phyloP scores from a whole-genome alignment of 2,888 invertebrate genomes.

The Drosophila atroscutellata region DNA sequence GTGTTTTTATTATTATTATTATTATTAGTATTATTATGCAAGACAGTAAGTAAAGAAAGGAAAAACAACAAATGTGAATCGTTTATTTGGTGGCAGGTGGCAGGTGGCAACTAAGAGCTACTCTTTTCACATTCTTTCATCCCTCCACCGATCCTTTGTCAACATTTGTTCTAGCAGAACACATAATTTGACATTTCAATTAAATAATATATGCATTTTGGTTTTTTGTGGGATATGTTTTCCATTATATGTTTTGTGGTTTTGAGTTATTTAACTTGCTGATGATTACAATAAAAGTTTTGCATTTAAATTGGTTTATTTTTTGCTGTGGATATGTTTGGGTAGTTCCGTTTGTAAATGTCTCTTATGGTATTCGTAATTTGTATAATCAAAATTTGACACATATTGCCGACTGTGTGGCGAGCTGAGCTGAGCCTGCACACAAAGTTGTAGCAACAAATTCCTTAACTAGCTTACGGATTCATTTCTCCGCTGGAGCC shows the following conservation, averaged over 20 bases:
- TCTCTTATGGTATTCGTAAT: constrained; percentile 54
- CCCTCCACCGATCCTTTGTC: constrained; percentile 10
- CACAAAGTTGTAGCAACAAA: constrained; percentile 40
- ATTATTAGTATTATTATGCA: constrained; percentile 23
- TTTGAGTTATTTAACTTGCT: constrained; percentile 33
- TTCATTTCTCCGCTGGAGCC: constrained; percentile 32
- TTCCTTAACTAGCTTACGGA: constrained; percentile 40
- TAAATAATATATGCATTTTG: constrained; percentile 37
- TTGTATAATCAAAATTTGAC: constrained; percentile 74
- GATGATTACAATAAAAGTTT: constrained; percentile 63
- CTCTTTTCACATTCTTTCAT: constrained; percentile 3
- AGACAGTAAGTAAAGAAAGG: constrained; percentile 17
- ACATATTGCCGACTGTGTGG: constrained; percentile 47
- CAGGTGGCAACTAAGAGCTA: constrained; percentile 5
- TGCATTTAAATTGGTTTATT: constrained; percentile 44
- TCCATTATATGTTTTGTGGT: constrained; percentile 66
- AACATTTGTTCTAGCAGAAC: constrained; percentile 30
- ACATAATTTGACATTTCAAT: constrained; percentile 40
- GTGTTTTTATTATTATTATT: constrained; percentile 47
- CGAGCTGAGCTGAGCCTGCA: not conserved
- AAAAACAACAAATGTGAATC: constrained; percentile 14
- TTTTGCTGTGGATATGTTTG: constrained; percentile 53
- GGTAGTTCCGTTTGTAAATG: constrained; percentile 50
- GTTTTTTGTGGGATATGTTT: constrained; percentile 67
- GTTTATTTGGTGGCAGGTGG: constrained; percentile 3